Evolutionary conservation across 1,140 invertebrate genomes (phyloP).

Genomic region (Schlechtendalia chinensis): DNA sequence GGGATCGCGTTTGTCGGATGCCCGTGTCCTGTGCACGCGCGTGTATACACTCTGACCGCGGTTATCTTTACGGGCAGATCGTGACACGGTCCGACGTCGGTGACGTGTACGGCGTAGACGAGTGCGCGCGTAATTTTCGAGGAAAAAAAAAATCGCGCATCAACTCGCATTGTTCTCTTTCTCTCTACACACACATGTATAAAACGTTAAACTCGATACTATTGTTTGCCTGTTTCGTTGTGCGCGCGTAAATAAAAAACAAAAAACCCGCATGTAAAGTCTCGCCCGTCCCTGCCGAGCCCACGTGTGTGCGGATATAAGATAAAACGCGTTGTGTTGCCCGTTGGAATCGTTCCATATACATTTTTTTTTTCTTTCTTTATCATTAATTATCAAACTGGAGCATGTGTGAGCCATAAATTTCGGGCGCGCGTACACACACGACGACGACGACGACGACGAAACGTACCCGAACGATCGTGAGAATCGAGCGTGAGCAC

Average conservation of each 20-base stretch:
- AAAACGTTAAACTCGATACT: not conserved
- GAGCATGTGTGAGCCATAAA: constrained; percentile 41
- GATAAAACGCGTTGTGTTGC: constrained; percentile 19
- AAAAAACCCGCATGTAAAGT: constrained; percentile 15
- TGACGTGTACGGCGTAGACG: too few species aligned
- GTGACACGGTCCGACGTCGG: constrained; percentile 19
- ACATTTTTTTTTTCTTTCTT: constrained; percentile 2
- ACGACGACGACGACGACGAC: not conserved
- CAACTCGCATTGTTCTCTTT: not conserved
- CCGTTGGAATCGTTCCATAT: constrained; percentile 24
- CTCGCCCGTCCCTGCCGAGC: not conserved
- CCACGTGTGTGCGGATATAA: not conserved
- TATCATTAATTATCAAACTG: constrained; percentile 11
- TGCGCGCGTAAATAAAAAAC: not conserved
- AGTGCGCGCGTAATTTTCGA: not conserved
- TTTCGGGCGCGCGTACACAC: not conserved
- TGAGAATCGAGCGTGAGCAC: constrained; percentile 22
- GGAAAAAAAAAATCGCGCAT: constrained; percentile 14
- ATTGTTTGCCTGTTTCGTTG: constrained; percentile 30
- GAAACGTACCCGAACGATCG: constrained; percentile 10
- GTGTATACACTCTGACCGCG: too few species aligned
- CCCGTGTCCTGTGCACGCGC: too few species aligned
- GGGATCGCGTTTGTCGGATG: too few species aligned
- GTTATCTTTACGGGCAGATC: constrained; percentile 27
- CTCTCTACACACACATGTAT: too few species aligned